Percentiles rank a stretch among this genome's conserved stretches.
phyloP scores from a whole-genome alignment of 1,140 invertebrate species.

The Drosophila santomea region DNA sequence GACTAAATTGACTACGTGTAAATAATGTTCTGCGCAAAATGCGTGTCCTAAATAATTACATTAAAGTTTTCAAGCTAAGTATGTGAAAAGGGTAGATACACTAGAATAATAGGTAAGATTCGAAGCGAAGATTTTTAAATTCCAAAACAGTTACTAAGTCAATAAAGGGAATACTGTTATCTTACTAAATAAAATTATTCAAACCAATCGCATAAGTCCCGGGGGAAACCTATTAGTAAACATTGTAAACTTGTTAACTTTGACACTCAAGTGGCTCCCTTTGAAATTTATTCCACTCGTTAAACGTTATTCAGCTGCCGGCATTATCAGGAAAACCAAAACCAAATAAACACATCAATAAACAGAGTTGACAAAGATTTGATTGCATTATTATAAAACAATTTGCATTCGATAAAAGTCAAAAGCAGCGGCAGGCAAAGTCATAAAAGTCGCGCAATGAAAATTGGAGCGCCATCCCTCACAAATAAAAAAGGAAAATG shows the following conservation, averaged over 20 bases:
- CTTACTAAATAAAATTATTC: neutral
- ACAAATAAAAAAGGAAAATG: neutral
- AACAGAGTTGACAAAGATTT: conserved; percentile 76
- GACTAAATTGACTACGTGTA: too few species aligned
- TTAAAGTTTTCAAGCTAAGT: too few species aligned
- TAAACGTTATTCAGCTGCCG: conserved; percentile 43
- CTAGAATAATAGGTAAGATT: too few species aligned
- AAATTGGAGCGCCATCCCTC: conserved; percentile 49
- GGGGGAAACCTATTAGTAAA: conserved; percentile 26
- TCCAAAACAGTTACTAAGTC: too few species aligned
- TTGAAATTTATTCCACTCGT: conserved; percentile 29
- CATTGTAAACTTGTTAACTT: conserved; percentile 45
- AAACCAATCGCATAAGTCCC: neutral
- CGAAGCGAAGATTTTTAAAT: too few species aligned
- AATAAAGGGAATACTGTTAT: neutral
- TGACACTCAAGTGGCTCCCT: conserved; percentile 7
- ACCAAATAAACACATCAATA: conserved; percentile 77
- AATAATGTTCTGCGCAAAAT: neutral
- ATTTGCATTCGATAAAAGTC: conserved; percentile 81
- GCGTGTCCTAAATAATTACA: neutral
- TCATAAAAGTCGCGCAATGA: conserved; percentile 81
- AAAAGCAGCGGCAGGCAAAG: conserved; percentile 69
- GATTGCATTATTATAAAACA: conserved; percentile 82
- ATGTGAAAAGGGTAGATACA: too few species aligned
- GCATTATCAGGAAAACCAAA: conserved; percentile 57